Evolutionary conservation across 2,797 vertebrate species (phyloP).

Genomic region (Lepus oiostolus): DNA sequence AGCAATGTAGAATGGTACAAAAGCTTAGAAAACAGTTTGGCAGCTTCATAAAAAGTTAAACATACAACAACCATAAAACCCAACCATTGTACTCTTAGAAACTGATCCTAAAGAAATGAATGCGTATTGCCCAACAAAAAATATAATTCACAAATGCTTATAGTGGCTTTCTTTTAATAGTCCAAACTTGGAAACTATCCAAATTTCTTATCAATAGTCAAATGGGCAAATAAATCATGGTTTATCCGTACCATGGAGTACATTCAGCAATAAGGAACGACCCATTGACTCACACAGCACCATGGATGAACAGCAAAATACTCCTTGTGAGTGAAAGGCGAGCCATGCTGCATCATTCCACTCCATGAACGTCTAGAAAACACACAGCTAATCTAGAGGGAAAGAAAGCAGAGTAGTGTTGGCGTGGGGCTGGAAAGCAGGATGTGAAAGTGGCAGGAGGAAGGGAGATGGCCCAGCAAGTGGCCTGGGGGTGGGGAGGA

Average conservation of each 20-base stretch:
- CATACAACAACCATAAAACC: not conserved
- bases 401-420: not conserved
- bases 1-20: not conserved
- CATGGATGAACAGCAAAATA: not conserved
- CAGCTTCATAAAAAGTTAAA: conserved; percentile 1
- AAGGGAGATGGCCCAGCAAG: not conserved
- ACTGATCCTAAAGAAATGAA: not conserved
- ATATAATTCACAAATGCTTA: not conserved
- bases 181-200: not conserved
- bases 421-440: not conserved
- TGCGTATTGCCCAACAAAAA: not conserved
- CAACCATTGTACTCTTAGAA: not conserved
- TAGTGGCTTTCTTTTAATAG: conserved; percentile 25
- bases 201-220: not conserved
- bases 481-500: not conserved
- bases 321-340: not conserved
- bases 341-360: not conserved
- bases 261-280: not conserved
- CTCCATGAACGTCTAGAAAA: conserved; percentile 31
- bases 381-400: not conserved
- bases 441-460: not conserved
- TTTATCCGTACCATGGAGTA: not conserved
- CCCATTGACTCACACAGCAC: not conserved
- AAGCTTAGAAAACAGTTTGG: not conserved
- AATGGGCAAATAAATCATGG: not conserved